Evolutionary conservation across 2,113 vertebrate genomes (phyloP), one percentile per base, ranked within the genome.

Genomic region (Oncorhynchus mykiss): DNA sequence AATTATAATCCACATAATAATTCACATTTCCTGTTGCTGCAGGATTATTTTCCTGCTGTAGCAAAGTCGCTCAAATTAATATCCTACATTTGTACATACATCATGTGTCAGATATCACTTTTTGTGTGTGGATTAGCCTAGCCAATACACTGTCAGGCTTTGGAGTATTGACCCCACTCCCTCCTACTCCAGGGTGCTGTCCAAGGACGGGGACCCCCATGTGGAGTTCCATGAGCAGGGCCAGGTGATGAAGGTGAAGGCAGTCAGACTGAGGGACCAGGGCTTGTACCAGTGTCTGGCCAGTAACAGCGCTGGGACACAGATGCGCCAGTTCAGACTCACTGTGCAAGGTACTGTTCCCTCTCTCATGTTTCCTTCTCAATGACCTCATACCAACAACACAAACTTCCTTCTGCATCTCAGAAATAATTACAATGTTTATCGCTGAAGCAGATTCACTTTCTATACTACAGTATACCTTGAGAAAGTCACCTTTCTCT

Each of bases 241-340:
- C 34, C 95, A 96, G 84, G 83, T 94, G 34, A 75, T 97, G 80
- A 91, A 88, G 72, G 91, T 97, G 76, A 78, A 88, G 84, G 87
- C 85, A 20, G 92, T 92, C 1, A 89, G 91, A 71, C 87, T 91
- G 69, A 90, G 93, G 62, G 95, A 96, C 51, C 94, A 93, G 82
- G 96, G 96, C 1, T 82, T 82, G 67, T 97, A 96, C 88, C 94
- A 93, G 86, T 97, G 96, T 64, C 66, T 93, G 82, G 96, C 96
- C 78, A 94, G 92, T 79, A 96, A 95, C 87, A 90, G 92, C 0
- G 96, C 95, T 0, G 96, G 96, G 59, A 95, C 95, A 74, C 94
- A 95, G 83, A 85, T 88, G 82, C 94, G 93, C 48, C 91, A 94
- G 86, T 96, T 96, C 85, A 92, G 86, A 81, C 91, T 97, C 68